Evolutionary conservation across 2,797 vertebrate species (phyloP), one percentile per base, ranked within the genome.

Genomic region (Pseudotriccus pelzelni): DNA sequence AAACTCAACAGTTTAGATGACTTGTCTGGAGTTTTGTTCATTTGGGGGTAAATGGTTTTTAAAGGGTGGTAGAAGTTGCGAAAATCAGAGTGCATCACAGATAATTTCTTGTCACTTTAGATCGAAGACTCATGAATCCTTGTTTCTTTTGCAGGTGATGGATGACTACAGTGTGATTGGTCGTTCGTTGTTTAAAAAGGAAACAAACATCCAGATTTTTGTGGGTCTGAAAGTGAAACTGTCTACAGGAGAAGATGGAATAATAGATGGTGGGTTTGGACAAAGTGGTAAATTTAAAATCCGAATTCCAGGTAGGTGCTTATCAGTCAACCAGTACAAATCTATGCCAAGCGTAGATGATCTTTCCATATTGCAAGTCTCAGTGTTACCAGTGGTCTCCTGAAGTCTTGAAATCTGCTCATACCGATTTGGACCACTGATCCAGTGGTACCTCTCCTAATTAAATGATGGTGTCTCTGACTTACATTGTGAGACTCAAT

Each of bases 271-370:
- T 6, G 98, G 99, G 28, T 99, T 99, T n/a, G 99, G 99, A 69
- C 99, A 99, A 97, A 99, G 99, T 3, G 99, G 99, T 82, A 99
- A 99, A 97, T 99, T 99, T 96, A 99, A 99, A 98, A 98, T 99
- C 81, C 97, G 98, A 76, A 90, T 99, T 81, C 98, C 98, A 95
- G 99, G 99, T 99, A 96, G 97, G 98, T 93, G 69, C 36, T 93
- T 47, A 16, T 22, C 41, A 30, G 6, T 43, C 78, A 58, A 49
- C 22, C 56, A n/a, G 43, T 52, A 6, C 21, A 79, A 41, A 32
- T 47, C 25, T 30, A 0, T 77, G 7, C 89, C 10, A 53, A 30
- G 9, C 21, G 12, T 66, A 52, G 58, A 49, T 49, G 23, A 52
- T 41, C 28, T 56, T 78, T 17, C 18, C 2, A 3, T 36, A 3